A percentile compares a stretch with the other conserved stretches of the same genome.
phyloP scores from a whole-genome alignment of 2,113 vertebrate genomes.

The Sardina pilchardus region DNA sequence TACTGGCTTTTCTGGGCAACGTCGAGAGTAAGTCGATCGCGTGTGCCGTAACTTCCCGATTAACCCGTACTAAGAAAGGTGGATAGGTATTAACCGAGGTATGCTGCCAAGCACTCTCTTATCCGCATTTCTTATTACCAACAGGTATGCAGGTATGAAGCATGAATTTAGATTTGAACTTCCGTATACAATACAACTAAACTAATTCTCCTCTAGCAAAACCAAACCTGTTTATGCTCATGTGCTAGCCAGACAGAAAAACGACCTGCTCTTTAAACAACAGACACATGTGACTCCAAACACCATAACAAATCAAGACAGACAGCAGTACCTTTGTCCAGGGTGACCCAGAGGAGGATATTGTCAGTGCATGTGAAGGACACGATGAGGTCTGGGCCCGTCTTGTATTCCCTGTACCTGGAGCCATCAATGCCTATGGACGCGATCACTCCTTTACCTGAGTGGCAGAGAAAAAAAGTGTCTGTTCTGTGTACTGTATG shows the following conservation, averaged over 20 bases:
- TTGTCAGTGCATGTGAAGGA: constrained; percentile 75
- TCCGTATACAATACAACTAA: background rate
- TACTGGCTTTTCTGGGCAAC: too few relatives aligned
- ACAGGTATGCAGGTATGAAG: background rate
- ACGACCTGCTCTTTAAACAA: too few relatives aligned
- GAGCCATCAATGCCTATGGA: constrained; percentile 81
- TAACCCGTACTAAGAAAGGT: too few relatives aligned
- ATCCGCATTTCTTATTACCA: too few relatives aligned
- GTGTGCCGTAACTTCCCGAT: too few relatives aligned
- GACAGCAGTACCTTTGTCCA: constrained; percentile 65
- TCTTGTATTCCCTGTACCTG: constrained; percentile 68
- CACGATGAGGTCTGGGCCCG: constrained; percentile 67
- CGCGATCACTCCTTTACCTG: constrained; percentile 77
- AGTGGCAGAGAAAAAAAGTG: background rate
- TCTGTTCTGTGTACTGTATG: too few relatives aligned
- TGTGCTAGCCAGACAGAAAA: too few relatives aligned
- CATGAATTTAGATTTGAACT: background rate
- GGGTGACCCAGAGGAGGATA: constrained; percentile 80
- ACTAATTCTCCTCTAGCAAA: background rate
- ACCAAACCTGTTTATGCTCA: background rate
- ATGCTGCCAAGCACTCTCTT: too few relatives aligned
- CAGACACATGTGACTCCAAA: too few relatives aligned
- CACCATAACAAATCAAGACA: background rate
- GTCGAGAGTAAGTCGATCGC: too few relatives aligned
- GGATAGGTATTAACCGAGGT: too few relatives aligned